Evolutionary conservation across 2,888 invertebrate genomes (phyloP), one percentile per base, ranked within the genome.

Genomic region (Penaeus monodon): DNA sequence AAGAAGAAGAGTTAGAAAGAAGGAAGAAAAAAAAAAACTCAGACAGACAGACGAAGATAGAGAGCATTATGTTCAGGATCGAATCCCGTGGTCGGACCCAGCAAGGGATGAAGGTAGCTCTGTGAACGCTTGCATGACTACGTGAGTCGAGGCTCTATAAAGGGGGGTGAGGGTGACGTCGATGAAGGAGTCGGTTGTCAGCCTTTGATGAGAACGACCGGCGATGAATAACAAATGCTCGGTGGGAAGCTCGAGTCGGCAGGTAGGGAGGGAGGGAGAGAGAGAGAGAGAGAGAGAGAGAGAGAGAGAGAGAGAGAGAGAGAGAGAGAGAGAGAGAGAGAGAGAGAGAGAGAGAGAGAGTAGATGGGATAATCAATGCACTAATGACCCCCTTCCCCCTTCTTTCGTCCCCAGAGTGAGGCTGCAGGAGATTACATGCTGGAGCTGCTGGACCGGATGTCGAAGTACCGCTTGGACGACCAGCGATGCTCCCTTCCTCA

Each of bases 381-480:
- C 49, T 24, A 77, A 57, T 12, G 57, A 57, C 49, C 29, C 10
- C 38, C 22, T 24, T 29, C 70, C 73, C 68, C 70, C 38, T 4
- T 33, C 70, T 68, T 24, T 29, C 70, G 49, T 44, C 84, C 29
- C 27, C 68, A 84, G 84, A 64, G 63, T 57, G 78, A 84, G 57
- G 70, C 78, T 20, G 66, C 78, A 17, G 84, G 84, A 27, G 84
- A 84, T 20, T 49, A 84, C 49, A 84, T 84, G 84, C 74, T 84
- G 84, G 84, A 84, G 49, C 84, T 84, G 20, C 70, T 84, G 57
- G 84, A 84, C 49, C 78, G 78, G 33, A 84, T 84, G 84, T 77
- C 84, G 17, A 84, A 84, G 27, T 84, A 84, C 78, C 66, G 84
- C 22, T 33, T 84, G 27, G 84, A 84, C 17, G 84, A 84, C 84